A percentile compares a stretch with the other conserved stretches of the same genome.
Conservation (phyloP, 2,797 vertebrate genomes). For the Varecia variegata region DNA sequence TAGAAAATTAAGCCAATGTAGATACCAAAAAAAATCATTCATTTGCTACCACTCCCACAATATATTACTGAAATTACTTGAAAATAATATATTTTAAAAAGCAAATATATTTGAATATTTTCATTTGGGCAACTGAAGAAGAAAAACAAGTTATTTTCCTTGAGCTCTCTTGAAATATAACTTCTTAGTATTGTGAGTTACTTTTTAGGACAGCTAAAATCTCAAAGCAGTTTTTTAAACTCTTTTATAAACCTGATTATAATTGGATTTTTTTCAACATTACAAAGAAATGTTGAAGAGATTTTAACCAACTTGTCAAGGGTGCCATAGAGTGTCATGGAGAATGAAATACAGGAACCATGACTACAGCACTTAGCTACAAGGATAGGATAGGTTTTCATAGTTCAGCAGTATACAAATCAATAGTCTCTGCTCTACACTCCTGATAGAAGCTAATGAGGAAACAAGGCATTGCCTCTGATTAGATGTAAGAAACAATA, state of each 20-base stretch:
- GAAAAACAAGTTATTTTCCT: background rate
- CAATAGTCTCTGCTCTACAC: background rate
- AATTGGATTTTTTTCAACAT: background rate
- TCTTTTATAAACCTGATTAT: constrained; percentile 8
- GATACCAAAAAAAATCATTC: background rate
- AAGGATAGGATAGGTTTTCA: background rate
- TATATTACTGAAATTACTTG: background rate
- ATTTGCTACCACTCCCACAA: background rate
- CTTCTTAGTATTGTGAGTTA: background rate
- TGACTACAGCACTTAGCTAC: background rate
- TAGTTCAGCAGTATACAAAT: constrained; percentile 36
- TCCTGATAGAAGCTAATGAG: background rate
- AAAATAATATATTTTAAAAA: constrained; percentile 31
- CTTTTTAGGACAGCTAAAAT: background rate
- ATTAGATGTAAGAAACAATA: constrained; percentile 8
- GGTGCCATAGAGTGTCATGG: background rate
- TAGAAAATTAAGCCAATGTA: background rate
- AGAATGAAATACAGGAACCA: background rate
- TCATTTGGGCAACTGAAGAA: background rate
- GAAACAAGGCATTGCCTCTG: background rate
- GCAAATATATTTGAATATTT: background rate
- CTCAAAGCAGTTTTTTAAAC: constrained; percentile 45
- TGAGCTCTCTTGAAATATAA: background rate
- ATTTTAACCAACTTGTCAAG: constrained; percentile 12
- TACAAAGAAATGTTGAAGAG: constrained; percentile 1